Evolutionary conservation across 2,113 vertebrate genomes (phyloP).

Genomic region (Pituophis catenifer): DNA sequence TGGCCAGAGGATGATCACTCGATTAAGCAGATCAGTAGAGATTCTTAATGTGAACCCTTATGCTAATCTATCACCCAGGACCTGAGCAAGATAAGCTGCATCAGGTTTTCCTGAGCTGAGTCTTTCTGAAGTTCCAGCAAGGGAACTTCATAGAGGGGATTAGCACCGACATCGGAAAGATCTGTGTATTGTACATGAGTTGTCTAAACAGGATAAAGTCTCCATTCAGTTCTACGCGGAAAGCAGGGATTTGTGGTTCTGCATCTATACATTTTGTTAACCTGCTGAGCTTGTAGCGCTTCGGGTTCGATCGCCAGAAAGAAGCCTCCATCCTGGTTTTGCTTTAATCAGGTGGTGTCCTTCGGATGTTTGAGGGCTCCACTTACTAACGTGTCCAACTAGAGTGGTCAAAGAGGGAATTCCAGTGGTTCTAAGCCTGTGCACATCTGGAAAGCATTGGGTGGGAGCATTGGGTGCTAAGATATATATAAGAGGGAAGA

Average conservation of each 20-base stretch:
- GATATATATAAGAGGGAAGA: neutral
- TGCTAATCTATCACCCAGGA: neutral
- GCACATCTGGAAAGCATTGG: neutral
- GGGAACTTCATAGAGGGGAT: neutral
- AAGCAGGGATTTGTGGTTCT: neutral
- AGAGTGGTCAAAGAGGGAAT: neutral
- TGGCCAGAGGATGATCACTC: neutral
- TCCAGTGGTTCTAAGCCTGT: neutral
- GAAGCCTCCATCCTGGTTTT: neutral
- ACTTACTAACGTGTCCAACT: neutral
- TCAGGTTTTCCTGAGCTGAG: neutral
- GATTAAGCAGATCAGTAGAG: neutral
- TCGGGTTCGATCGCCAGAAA: neutral
- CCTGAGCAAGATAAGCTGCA: neutral
- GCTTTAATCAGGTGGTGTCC: neutral
- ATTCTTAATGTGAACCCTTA: neutral
- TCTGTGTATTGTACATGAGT: neutral
- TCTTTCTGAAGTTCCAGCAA: neutral
- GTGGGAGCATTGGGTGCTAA: neutral
- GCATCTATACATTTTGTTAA: neutral
- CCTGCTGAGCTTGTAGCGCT: neutral
- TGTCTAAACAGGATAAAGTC: neutral
- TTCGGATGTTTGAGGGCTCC: neutral
- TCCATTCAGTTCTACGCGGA: neutral
- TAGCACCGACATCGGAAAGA: neutral